phyloP scores from a whole-genome alignment of 1,140 invertebrate genomes.

The Rhagoletis zephyria region DNA sequence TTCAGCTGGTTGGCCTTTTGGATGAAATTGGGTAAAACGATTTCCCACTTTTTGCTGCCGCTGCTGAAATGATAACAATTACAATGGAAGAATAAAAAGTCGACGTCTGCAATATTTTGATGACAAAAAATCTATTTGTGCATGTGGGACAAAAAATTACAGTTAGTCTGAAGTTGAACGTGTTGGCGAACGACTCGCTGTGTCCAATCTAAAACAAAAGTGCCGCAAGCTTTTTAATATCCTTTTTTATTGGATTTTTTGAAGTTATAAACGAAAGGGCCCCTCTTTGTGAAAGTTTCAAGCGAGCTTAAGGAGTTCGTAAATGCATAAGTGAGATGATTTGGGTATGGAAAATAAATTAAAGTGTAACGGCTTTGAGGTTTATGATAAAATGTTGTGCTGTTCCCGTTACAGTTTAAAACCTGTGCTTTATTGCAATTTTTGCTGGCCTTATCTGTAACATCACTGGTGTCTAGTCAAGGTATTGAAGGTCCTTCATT shows the following conservation, averaged over 20 bases:
- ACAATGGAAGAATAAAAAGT: conserved; percentile 41
- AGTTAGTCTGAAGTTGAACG: conserved; percentile 46
- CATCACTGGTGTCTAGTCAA: background rate
- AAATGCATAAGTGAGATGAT: background rate
- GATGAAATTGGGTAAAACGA: background rate
- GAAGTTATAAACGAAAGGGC: background rate
- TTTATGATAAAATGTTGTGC: background rate
- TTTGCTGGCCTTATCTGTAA: conserved; percentile 10
- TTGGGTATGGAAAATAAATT: conserved; percentile 5
- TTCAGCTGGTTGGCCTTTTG: conserved; percentile 8
- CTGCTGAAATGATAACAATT: conserved; percentile 2
- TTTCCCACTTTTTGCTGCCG: conserved; percentile 24
- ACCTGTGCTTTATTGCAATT: background rate
- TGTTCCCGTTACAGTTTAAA: background rate
- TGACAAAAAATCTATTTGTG: conserved; percentile 69
- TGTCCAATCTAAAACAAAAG: background rate
- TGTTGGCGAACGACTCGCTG: background rate
- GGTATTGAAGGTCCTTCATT: background rate
- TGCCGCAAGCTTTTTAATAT: background rate
- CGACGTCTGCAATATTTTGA: conserved; percentile 62
- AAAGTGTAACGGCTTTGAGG: background rate
- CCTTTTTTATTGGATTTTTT: background rate
- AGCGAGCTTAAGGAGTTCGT: background rate
- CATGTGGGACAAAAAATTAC: conserved; percentile 52
- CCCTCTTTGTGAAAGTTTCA: background rate